A percentile compares a stretch with the other conserved stretches of the same genome.
These are phyloP conservation scores for Diadema setosum DNA, from an alignment of 35 echinoderm and acorn worm genomes.

Conservation along the genomic window DNA sequence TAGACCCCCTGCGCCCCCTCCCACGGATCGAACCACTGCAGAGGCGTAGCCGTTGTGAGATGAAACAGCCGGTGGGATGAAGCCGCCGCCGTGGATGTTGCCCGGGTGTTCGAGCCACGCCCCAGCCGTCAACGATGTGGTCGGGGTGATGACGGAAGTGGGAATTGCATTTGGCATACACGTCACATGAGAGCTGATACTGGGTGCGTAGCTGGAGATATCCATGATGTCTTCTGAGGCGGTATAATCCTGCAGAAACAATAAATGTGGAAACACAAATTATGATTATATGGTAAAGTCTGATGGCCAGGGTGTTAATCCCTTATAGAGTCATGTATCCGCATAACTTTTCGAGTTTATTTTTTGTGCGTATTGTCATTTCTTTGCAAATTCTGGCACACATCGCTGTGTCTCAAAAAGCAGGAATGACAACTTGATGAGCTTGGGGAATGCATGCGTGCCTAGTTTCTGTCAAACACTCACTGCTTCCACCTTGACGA, in stretches of 20 bases:
- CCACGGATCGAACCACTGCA: background rate
- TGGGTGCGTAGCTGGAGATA: conserved; percentile 77
- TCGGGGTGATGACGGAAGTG: conserved; percentile 84
- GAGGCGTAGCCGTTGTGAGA: background rate
- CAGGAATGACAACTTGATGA: too few relatives aligned
- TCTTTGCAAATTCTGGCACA: too few relatives aligned
- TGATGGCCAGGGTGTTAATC: too few relatives aligned
- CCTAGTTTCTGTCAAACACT: background rate
- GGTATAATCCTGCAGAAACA: conserved; percentile 76
- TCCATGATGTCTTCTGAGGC: conserved; percentile 97
- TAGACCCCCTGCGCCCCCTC: conserved; percentile 10
- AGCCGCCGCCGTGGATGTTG: conserved; percentile 87
- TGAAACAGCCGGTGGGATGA: conserved; percentile 74
- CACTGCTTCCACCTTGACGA: conserved; percentile 70
- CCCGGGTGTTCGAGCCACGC: conserved; percentile 49
- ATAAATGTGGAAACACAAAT: background rate
- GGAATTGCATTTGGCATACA: conserved; percentile 76
- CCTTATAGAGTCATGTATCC: too few relatives aligned
- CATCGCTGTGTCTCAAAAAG: too few relatives aligned
- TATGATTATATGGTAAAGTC: too few relatives aligned
- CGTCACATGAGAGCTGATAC: conserved; percentile 43
- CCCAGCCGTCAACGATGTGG: conserved; percentile 69
- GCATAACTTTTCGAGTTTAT: too few relatives aligned
- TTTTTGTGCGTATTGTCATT: too few relatives aligned
- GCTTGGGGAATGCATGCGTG: background rate